Conservation (phyloP, 2,888 invertebrate species). For the Mythimna ferrago region DNA sequence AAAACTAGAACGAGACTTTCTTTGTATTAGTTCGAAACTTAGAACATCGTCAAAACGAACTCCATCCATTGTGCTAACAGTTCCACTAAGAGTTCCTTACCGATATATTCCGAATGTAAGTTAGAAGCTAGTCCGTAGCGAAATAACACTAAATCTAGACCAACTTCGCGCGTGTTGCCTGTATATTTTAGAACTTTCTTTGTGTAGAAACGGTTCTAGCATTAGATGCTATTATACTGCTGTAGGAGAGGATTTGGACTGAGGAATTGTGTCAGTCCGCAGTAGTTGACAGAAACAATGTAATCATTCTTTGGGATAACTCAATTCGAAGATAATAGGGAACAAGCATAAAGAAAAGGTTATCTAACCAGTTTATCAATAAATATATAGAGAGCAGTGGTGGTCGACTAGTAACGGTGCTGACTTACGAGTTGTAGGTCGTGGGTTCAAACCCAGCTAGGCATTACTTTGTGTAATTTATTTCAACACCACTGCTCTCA, state of each 20-base stretch:
- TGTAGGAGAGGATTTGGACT: constrained; percentile 51
- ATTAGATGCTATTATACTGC: constrained; percentile 44
- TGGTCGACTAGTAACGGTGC: too few species aligned
- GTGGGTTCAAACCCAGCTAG: too few species aligned
- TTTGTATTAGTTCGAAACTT: constrained; percentile 22
- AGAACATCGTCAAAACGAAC: constrained; percentile 44
- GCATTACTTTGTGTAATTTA: too few species aligned
- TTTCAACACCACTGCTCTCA: too few species aligned
- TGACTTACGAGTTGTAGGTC: too few species aligned
- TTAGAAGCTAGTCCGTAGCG: constrained; percentile 64
- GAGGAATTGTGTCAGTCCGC: constrained; percentile 40
- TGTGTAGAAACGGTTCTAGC: constrained; percentile 55
- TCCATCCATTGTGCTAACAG: constrained; percentile 51
- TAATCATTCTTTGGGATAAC: constrained; percentile 1
- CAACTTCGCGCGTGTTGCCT: constrained; percentile 65
- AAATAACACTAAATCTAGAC: constrained; percentile 71
- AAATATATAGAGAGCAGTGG: too few species aligned
- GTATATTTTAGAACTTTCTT: constrained; percentile 69
- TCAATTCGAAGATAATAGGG: background rate
- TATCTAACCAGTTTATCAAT: too few species aligned
- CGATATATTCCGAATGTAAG: constrained; percentile 68
- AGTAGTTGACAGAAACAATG: constrained; percentile 18
- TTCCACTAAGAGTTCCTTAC: constrained; percentile 53
- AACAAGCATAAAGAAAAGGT: too few species aligned
- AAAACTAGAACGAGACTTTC: constrained; percentile 16